A percentile compares a stretch with the other conserved stretches of the same genome.
Conservation (phyloP, 1,140 invertebrate species). For the Steinernema khuongi region DNA sequence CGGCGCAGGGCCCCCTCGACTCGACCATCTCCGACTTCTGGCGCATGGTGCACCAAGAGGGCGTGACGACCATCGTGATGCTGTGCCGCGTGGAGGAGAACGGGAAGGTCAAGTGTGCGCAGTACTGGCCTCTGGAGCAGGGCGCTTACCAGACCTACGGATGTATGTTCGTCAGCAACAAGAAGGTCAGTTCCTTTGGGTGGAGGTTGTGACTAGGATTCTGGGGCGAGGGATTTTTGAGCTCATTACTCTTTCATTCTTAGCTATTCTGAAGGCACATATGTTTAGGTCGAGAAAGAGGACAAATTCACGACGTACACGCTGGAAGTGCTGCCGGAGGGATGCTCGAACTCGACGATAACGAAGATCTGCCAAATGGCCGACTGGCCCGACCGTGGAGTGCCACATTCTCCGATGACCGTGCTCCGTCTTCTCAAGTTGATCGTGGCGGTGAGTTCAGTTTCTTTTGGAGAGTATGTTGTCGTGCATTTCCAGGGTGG, state of each 20-base stretch:
- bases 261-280: too few species aligned
- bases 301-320: not conserved
- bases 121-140: conserved; percentile 28
- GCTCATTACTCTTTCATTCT: not conserved
- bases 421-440: not conserved
- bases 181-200: not conserved
- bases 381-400: not conserved
- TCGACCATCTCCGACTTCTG: conserved; percentile 82
- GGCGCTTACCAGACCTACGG: conserved; percentile 2
- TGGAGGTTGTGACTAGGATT: too few species aligned
- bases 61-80: conserved; percentile 25
- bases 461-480: not conserved
- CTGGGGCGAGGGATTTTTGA: not conserved
- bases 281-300: conserved; percentile 2
- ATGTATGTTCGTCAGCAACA: not conserved
- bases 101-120: conserved; percentile 30
- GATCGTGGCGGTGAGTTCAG: not conserved
- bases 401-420: not conserved
- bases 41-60: conserved; percentile 76
- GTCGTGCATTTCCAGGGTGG: not conserved
- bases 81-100: conserved; percentile 19
- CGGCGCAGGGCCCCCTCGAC: conserved; percentile 75
- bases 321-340: not conserved
- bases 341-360: not conserved
- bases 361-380: not conserved